phyloP scores from a whole-genome alignment of 2,888 invertebrate species.

The Tenthredo scrophulariae region DNA sequence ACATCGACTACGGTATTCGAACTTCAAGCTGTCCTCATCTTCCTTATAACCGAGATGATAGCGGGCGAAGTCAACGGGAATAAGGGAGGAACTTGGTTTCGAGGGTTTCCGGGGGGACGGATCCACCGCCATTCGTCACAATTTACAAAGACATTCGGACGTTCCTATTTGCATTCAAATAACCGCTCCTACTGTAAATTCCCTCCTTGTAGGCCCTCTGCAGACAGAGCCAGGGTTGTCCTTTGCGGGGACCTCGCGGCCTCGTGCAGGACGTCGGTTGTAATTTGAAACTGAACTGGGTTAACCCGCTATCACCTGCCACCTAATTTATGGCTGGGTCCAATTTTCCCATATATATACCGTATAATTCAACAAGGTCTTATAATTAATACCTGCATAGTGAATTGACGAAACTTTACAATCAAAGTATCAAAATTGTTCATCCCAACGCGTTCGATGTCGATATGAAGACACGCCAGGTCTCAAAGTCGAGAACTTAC shows the following conservation, averaged over 20 bases:
- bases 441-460: too few relatives aligned
- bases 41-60: background rate
- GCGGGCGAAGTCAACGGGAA: background rate
- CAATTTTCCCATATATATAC: conserved; percentile 5
- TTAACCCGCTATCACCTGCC: conserved; percentile 34
- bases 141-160: conserved; percentile 52
- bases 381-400: background rate
- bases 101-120: conserved; percentile 33
- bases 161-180: conserved; percentile 51
- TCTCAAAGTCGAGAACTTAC: background rate
- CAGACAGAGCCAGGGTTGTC: conserved; percentile 25
- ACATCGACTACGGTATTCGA: background rate
- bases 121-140: conserved; percentile 34
- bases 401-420: too few relatives aligned
- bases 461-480: background rate
- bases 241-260: background rate
- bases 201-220: conserved; percentile 1
- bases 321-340: conserved; percentile 10
- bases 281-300: conserved; percentile 43
- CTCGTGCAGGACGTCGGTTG: conserved; percentile 1
- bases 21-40: background rate
- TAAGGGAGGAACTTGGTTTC: background rate
- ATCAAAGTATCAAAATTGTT: too few relatives aligned
- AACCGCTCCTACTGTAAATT: conserved; percentile 22
- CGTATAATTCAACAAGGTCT: background rate